A percentile compares a stretch with the other conserved stretches of the same genome.
Evolutionary conservation across 2,113 vertebrate genomes (phyloP).

Genomic region (Dasyprocta punctata): DNA sequence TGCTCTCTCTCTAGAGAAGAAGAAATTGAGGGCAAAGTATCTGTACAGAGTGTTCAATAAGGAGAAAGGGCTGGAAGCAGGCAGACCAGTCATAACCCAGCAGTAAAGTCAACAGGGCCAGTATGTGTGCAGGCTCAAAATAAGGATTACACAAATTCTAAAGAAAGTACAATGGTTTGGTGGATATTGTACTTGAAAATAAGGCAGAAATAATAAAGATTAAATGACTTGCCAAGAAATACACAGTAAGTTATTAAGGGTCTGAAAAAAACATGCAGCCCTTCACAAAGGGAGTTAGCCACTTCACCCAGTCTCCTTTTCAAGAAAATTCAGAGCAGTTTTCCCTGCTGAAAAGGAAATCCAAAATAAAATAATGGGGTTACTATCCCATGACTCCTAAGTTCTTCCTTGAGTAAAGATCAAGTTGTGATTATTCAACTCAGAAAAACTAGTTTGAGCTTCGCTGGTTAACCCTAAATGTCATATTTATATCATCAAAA

Average conservation of each 20-base stretch:
- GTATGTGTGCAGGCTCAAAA: background rate
- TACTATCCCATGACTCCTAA: slow-evolving; percentile 24
- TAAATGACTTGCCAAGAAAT: slow-evolving; percentile 35
- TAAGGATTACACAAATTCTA: background rate
- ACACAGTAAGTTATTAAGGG: background rate
- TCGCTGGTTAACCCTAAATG: slow-evolving; percentile 60
- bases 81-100: background rate
- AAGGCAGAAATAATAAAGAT: background rate
- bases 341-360: slow-evolving; percentile 47
- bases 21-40: background rate
- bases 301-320: background rate
- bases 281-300: background rate
- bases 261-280: background rate
- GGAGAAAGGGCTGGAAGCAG: background rate
- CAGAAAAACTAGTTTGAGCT: slow-evolving; percentile 46
- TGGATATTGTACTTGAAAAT: background rate
- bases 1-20: background rate
- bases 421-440: slow-evolving; percentile 47
- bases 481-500: slow-evolving; percentile 58
- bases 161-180: background rate
- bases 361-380: background rate
- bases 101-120: background rate
- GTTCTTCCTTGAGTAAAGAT: slow-evolving; percentile 45
- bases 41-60: background rate
- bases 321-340: background rate